Percentiles rank a stretch among this genome's conserved stretches.
phyloP scores from a whole-genome alignment of 37 sponge, comb jelly and placozoan species.

The Spongilla lacustris region DNA sequence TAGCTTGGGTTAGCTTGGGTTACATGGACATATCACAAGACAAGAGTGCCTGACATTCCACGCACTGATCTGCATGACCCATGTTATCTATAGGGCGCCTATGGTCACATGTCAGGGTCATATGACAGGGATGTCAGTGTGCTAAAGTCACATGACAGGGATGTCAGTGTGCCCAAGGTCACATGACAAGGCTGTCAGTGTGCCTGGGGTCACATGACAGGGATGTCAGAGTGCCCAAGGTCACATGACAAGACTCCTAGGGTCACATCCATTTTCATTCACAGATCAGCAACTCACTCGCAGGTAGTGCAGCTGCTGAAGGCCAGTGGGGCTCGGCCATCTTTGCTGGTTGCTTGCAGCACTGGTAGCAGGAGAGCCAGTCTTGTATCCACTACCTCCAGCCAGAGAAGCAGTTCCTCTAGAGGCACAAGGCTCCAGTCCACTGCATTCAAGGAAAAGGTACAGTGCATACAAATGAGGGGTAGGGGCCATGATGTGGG shows the following conservation, averaged over 20 bases:
- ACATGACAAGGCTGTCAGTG: not conserved
- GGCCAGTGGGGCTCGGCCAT: slow-evolving; percentile 70
- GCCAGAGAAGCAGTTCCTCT: not conserved
- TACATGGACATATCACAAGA: no score
- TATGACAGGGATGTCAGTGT: no score
- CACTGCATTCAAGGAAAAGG: not conserved
- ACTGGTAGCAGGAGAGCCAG: slow-evolving; percentile 7
- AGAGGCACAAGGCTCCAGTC: not conserved
- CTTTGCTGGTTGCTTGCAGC: slow-evolving; percentile 55
- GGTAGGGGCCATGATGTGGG: not conserved
- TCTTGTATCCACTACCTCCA: not conserved
- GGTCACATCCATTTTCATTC: not conserved
- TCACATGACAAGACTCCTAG: not conserved
- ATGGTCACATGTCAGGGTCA: no score
- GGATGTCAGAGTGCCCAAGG: not conserved
- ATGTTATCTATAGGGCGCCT: no score
- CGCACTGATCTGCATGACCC: no score
- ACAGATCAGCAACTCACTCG: slow-evolving; percentile 73
- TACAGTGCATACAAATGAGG: not conserved
- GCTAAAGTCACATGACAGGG: not conserved
- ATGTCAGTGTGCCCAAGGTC: not conserved
- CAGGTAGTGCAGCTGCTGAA: slow-evolving; percentile 71
- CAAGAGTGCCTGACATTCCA: no score
- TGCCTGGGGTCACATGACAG: not conserved
- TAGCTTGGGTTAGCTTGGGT: no score